Conservation (phyloP, 92 coral and sea anemone species). For the Zoanthus sociatus region DNA sequence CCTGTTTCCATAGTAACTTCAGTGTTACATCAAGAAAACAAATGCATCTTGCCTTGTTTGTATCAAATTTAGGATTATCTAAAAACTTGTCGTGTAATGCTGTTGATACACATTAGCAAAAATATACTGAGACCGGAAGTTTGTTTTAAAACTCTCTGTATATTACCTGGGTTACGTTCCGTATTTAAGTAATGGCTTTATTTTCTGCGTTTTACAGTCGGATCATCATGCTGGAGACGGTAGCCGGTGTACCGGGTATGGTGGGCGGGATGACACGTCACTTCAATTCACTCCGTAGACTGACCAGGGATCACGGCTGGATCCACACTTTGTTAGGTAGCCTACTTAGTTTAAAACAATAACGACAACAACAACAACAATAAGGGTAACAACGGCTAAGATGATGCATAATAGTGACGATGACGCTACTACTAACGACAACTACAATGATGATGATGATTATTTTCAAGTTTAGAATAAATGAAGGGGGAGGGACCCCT, state of each 20-base stretch:
- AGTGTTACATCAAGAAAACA: no score
- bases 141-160: background rate
- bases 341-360: background rate
- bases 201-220: constrained; percentile 64
- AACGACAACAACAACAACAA: background rate
- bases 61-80: no score
- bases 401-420: no score
- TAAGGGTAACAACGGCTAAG: background rate
- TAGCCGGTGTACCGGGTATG: constrained; percentile 99
- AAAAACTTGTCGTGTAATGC: background rate
- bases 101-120: no score
- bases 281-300: constrained; percentile 87
- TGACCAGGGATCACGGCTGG: constrained; percentile 98
- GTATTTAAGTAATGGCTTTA: background rate
- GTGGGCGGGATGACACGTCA: constrained; percentile 98
- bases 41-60: no score
- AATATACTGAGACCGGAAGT: no score
- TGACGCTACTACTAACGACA: background rate
- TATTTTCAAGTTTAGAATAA: no score
- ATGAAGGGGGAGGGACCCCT: no score
- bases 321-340: constrained; percentile 95
- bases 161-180: background rate
- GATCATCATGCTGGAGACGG: constrained; percentile 96
- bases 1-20: no score
- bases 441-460: background rate